Base-by-base conservation (phyloP, 2,888 invertebrate genomes). In the Ceratothoa steindachneri region DNA sequence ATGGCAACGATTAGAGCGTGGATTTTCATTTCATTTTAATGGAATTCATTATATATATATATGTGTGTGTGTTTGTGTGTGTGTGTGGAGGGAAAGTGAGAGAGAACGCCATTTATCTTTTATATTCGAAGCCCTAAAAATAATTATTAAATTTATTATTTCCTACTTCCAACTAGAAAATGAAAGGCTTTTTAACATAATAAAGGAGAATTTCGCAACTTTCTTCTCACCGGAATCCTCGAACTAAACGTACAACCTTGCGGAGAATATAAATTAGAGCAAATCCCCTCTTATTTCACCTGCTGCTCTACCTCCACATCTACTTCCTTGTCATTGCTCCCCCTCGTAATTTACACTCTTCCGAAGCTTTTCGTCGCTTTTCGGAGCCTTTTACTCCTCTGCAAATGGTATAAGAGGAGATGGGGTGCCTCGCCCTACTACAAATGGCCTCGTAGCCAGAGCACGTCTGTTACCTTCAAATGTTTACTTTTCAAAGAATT, bases 221-320 rank as follows among this genome's bases (percentile, higher is more conserved):
- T 41, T 41, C 41, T 41, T 15, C 41, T 41, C 15, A 15, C 41
- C 41, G 15, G 15, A 41, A 41, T 41, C 41, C 41, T 41, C 41
- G 41, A 41, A 9, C 60, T n/a, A 60, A 60, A 60, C 24, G 60
- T 60, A 24, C 24, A 24, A 60, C 24, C 60, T 24, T 60, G 60
- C 60, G 12, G n/a, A 60, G 60, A 60, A 60, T 60, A 60, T 60
- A 60, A 60, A 60, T 60, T 24, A 7, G 3, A 24, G 24, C 27
- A 60, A 60, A 60, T 60, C 60, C 60, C 24, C 24, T 24, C 24
- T 60, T 24, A 24, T 24, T 60, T 69, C 69, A 51, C 69, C 27
- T 27, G 5, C 55, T 29, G 53, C 19, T 60, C 60, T 27, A 9
- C 22, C 70, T 70, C n/a, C 55, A 0, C 29, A 19, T 7, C 31